Conservation (phyloP, 1,140 invertebrate genomes). For the Papilio glaucus region DNA sequence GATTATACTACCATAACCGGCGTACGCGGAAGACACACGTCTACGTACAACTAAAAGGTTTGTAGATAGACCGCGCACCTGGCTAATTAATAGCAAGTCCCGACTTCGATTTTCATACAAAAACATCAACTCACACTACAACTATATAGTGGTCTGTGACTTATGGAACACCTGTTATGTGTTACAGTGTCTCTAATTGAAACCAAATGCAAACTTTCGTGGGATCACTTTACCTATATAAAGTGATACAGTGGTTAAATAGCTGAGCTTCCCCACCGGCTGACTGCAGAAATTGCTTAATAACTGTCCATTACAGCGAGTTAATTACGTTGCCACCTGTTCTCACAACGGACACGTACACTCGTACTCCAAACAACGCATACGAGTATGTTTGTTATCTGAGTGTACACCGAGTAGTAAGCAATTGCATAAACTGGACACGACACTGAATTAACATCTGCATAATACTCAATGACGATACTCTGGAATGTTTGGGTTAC, state of each 20-base stretch:
- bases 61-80: background rate
- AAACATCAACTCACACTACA: too few species aligned
- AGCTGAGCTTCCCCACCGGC: constrained; percentile 57
- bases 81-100: background rate
- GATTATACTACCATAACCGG: constrained; percentile 51
- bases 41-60: constrained; percentile 12
- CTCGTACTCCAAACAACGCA: background rate
- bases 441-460: background rate
- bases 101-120: background rate
- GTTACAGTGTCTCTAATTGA: too few species aligned
- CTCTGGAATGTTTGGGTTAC: background rate
- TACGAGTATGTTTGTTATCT: background rate
- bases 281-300: constrained; percentile 72
- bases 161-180: too few species aligned
- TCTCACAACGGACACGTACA: background rate
- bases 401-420: background rate
- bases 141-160: too few species aligned
- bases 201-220: background rate
- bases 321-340: constrained; percentile 63
- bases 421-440: background rate
- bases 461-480: background rate
- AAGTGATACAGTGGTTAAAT: constrained; percentile 43
- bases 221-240: constrained; percentile 41
- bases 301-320: constrained; percentile 73
- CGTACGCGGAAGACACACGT: constrained; percentile 38